Percentiles rank a stretch among this genome's conserved stretches.
Evolutionary conservation across 2,113 vertebrate genomes (phyloP).

Genomic region (Rhinogobius similis): DNA sequence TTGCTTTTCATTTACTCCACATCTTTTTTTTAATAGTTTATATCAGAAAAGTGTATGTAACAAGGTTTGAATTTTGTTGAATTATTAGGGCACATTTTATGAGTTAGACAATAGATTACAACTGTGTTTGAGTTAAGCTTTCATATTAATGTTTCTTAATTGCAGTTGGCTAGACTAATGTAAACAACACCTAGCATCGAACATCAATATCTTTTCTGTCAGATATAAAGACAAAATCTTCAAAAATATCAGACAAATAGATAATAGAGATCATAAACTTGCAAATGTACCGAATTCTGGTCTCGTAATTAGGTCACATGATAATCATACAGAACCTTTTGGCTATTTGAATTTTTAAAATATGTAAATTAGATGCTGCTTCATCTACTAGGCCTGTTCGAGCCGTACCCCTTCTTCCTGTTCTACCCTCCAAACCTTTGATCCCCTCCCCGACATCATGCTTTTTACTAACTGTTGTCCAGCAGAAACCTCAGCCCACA

Average conservation of each 20-base stretch:
- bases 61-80: too few relatives aligned
- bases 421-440: constrained; percentile 55
- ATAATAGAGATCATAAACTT: constrained; percentile 4
- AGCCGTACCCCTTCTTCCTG: constrained; percentile 54
- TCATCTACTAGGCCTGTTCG: constrained; percentile 53
- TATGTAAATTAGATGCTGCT: constrained; percentile 19
- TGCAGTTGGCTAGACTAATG: too few relatives aligned
- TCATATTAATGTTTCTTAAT: too few relatives aligned
- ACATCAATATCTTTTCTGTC: neutral
- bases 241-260: constrained; percentile 2
- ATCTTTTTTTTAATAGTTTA: neutral
- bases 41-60: too few relatives aligned
- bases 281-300: constrained; percentile 48
- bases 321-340: constrained; percentile 50
- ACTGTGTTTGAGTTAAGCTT: neutral
- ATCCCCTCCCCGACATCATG: constrained; percentile 39
- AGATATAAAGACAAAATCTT: neutral
- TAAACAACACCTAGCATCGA: too few relatives aligned
- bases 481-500: constrained; percentile 38
- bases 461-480: constrained; percentile 53
- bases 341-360: constrained; percentile 16
- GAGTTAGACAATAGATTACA: neutral
- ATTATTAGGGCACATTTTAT: too few relatives aligned
- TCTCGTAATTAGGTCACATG: constrained; percentile 69
- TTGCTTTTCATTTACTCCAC: neutral